Evolutionary conservation across 64 coral and sea anemone genomes (phyloP), one percentile per base, ranked within the genome.

Genomic region (Orbicella faveolata): DNA sequence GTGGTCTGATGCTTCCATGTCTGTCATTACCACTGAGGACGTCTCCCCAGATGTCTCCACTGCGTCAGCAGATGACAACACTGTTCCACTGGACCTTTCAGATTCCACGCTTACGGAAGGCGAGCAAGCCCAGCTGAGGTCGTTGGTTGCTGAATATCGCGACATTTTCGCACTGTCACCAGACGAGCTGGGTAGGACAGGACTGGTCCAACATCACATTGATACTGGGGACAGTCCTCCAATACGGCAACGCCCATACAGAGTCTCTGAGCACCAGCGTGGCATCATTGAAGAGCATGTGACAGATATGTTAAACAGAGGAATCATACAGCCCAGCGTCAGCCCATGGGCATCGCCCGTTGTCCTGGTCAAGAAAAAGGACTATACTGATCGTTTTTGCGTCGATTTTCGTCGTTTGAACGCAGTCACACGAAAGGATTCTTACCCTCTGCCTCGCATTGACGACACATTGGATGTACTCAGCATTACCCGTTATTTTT

Each of bases 201-300:
- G 41, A 23, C 12, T 80, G 20, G 88, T 80, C 16, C 26, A 79
- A 9, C 88, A 80, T 52, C 36, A 20, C 4, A 80, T 89, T 73
- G 76, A 89, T 26, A 79, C 79, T 0, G 77, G 19, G 5, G 76
- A 78, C 21, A 1, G 36, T 18, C 61, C 76, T 6, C 88, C 88
- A 4, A 79, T 89, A 41, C 33, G 75, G 0, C 88, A 89, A 23
- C 87, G 74, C 4, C 69, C 86, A 1, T 89, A 89, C 44, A 54
- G 77, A 16, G 77, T 79, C 10, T 79, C 76, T 53, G 75, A 79
- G 0, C 2, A 14, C 0, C 61, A 89, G 16, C 76, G 88, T 12
- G 25, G 36, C 3, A 52, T 79, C 7, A 89, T 89, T 51, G 76
- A 89, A 20, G 75, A 80, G 4, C 88, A 80, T 69, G 88, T 89